Percentiles rank a stretch among this genome's conserved stretches.
Evolutionary conservation across 2,113 vertebrate species (phyloP).

Genomic region (Scartelaos histophorus): DNA sequence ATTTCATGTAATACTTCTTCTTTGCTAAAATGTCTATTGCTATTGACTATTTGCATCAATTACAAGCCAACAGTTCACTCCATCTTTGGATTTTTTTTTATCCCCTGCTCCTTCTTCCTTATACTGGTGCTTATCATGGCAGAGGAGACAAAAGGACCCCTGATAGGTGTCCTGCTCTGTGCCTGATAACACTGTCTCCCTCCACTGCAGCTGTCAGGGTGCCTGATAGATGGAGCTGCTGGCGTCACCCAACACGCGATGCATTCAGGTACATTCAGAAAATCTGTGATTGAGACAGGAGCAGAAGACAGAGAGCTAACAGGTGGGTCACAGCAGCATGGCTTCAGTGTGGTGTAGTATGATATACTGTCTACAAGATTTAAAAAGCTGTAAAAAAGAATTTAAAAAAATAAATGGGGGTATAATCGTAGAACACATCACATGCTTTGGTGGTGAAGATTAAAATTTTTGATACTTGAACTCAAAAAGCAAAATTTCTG

Average conservation of each 20-base stretch:
- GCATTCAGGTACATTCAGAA: slow-evolving; percentile 65
- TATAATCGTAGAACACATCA: too few species aligned
- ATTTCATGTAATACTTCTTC: not conserved
- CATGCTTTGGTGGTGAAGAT: too few species aligned
- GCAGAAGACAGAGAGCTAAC: not conserved
- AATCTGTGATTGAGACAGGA: not conserved
- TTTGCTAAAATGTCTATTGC: not conserved
- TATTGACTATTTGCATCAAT: not conserved
- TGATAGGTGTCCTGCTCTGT: slow-evolving; percentile 57
- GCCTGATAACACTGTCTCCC: slow-evolving; percentile 51
- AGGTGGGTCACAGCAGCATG: not conserved
- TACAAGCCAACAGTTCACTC: slow-evolving; percentile 7
- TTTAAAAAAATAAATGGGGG: too few species aligned
- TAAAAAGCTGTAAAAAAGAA: too few species aligned
- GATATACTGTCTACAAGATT: not conserved
- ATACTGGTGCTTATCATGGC: slow-evolving; percentile 38
- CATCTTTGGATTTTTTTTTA: slow-evolving; percentile 11
- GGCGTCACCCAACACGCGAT: not conserved
- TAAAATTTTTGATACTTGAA: too few species aligned
- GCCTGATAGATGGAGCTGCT: slow-evolving; percentile 37
- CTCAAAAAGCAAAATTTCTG: too few species aligned
- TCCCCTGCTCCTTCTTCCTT: slow-evolving; percentile 19
- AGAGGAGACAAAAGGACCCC: slow-evolving; percentile 51
- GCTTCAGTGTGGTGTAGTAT: not conserved
- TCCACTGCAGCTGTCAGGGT: slow-evolving; percentile 29